Conservation (phyloP, 1,140 invertebrate species). For the Drosophila kohkoa region DNA sequence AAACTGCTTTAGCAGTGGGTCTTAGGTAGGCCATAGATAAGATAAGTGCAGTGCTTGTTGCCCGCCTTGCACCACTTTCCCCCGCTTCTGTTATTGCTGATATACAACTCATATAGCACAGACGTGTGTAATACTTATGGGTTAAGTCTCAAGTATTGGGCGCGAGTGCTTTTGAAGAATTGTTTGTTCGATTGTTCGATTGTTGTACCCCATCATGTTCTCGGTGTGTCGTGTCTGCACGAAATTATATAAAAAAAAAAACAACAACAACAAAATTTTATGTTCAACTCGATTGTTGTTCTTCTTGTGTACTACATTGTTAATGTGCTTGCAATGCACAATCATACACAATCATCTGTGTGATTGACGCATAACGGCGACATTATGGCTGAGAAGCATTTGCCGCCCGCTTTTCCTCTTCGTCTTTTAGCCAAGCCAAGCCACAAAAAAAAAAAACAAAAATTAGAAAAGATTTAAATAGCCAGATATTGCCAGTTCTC, state of each 20-base stretch:
- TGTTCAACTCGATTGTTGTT: background rate
- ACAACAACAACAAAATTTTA: background rate
- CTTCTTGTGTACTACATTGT: slow-evolving; percentile 2
- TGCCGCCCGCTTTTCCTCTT: background rate
- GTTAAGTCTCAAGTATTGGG: slow-evolving; percentile 46
- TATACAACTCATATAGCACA: background rate
- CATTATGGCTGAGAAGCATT: slow-evolving; percentile 50
- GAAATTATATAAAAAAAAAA: slow-evolving; percentile 13
- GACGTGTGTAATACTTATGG: background rate
- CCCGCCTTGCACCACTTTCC: background rate
- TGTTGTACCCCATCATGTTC: no score
- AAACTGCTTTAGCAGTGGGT: slow-evolving; percentile 31
- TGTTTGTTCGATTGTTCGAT: slow-evolving; percentile 30
- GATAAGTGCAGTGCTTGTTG: slow-evolving; percentile 31
- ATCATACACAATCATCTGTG: slow-evolving; percentile 11
- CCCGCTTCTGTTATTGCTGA: background rate
- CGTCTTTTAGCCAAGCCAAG: background rate
- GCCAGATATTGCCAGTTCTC: slow-evolving; percentile 1
- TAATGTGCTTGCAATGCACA: slow-evolving; percentile 28
- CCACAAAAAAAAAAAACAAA: no score
- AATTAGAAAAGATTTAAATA: slow-evolving; percentile 2
- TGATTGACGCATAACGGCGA: slow-evolving; percentile 64
- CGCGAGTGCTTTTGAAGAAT: slow-evolving; percentile 14
- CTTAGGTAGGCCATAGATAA: slow-evolving; percentile 49
- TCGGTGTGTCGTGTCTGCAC: slow-evolving; percentile 10